Evolutionary conservation across 2,888 invertebrate genomes (phyloP).

Genomic region (Spicauda simplicius): DNA sequence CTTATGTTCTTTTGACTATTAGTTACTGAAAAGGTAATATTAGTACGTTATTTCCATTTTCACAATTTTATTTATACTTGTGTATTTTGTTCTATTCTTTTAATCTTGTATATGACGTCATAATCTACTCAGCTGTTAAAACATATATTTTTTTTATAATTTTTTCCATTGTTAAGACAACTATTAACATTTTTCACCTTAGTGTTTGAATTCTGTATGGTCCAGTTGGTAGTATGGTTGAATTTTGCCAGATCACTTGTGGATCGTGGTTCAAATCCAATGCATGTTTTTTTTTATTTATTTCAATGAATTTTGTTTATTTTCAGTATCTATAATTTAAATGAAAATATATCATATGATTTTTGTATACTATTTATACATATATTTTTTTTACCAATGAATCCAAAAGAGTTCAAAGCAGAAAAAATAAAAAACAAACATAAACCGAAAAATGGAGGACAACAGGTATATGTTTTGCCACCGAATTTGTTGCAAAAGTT

Average conservation of each 20-base stretch:
- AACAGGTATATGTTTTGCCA: constrained; percentile 66
- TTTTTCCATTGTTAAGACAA: not conserved
- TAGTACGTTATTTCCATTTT: not conserved
- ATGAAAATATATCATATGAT: constrained; percentile 39
- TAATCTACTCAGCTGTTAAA: not conserved
- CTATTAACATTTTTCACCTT: constrained; percentile 4
- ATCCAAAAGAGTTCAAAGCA: constrained; percentile 39
- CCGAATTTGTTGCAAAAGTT: constrained; percentile 74
- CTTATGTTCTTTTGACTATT: not conserved
- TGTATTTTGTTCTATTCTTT: not conserved
- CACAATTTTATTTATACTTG: not conserved
- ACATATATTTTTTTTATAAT: constrained; percentile 23
- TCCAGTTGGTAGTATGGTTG: constrained; percentile 4
- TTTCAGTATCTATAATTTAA: constrained; percentile 35
- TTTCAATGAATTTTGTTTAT: constrained; percentile 42
- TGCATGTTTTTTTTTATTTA: constrained; percentile 28
- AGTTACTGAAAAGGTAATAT: not conserved
- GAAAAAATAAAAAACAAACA: constrained; percentile 33
- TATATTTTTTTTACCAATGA: constrained; percentile 39
- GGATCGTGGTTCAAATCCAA: constrained; percentile 43
- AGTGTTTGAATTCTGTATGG: not conserved
- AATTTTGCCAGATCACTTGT: constrained; percentile 19
- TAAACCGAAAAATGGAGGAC: constrained; percentile 42
- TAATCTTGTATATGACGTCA: not conserved
- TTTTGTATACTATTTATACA: constrained; percentile 17